phyloP scores from a whole-genome alignment of 2,888 invertebrate genomes.

The Harpalus rubripes region DNA sequence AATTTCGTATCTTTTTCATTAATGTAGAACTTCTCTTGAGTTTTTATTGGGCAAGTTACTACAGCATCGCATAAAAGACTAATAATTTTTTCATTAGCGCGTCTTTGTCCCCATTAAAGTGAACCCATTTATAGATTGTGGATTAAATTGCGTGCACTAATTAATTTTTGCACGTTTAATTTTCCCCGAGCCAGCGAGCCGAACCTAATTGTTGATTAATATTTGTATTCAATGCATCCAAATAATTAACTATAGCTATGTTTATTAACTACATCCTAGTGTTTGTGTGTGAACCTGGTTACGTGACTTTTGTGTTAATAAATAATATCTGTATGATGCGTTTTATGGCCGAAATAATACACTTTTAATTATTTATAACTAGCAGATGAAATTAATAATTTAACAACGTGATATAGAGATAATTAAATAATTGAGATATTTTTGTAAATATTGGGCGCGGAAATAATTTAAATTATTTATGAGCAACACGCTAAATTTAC shows the following conservation, averaged over 20 bases:
- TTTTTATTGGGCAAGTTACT: background rate
- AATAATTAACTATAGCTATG: constrained; percentile 13
- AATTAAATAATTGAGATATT: constrained; percentile 25
- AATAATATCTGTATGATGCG: constrained; percentile 2
- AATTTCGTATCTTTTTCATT: background rate
- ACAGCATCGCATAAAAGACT: background rate
- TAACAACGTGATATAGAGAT: background rate
- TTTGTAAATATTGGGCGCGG: background rate
- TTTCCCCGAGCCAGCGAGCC: constrained; percentile 5
- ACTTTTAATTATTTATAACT: background rate
- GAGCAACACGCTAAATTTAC: background rate
- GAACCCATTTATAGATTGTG: constrained; percentile 23
- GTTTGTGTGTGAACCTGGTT: background rate
- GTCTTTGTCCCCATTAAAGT: constrained; percentile 6
- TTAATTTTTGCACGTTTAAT: constrained; percentile 38
- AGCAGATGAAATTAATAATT: constrained; percentile 12
- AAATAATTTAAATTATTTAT: constrained; percentile 5
- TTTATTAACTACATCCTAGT: constrained; percentile 23
- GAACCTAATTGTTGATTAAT: constrained; percentile 21
- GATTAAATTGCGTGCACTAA: constrained; percentile 25
- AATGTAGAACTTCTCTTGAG: background rate
- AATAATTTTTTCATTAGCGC: constrained; percentile 4
- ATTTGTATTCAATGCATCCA: constrained; percentile 23
- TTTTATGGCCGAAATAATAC: background rate
- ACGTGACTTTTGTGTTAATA: constrained; percentile 13